phyloP scores from a whole-genome alignment of 2,113 vertebrate species.

The Alectura lathami region DNA sequence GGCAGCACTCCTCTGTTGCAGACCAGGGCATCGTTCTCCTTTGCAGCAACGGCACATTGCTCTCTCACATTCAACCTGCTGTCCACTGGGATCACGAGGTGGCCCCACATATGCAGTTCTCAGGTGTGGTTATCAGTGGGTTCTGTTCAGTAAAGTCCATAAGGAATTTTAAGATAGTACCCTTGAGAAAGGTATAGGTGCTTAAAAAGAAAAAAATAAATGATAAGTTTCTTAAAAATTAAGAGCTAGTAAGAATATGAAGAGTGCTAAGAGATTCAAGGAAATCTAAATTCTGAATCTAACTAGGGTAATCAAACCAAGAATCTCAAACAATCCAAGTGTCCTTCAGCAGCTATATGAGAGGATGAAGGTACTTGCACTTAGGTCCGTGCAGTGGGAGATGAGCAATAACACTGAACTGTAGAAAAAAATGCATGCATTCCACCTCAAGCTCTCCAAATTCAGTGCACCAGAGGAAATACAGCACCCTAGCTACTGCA shows the following conservation, averaged over 20 bases:
- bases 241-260: background rate
- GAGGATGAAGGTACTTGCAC: background rate
- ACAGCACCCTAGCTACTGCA: background rate
- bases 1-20: background rate
- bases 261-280: background rate
- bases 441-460: background rate
- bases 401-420: background rate
- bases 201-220: background rate
- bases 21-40: background rate
- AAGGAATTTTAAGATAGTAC: background rate
- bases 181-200: background rate
- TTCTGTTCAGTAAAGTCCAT: background rate
- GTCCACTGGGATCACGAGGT: background rate
- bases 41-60: accelerated
- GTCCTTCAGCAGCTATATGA: background rate
- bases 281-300: background rate
- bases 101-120: background rate
- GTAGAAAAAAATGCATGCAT: background rate
- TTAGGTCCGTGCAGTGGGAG: accelerated
- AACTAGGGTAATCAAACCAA: background rate
- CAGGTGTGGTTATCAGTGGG: background rate
- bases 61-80: background rate
- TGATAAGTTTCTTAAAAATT: background rate
- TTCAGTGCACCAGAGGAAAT: background rate
- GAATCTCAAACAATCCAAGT: background rate